Evolutionary conservation across 1,140 invertebrate genomes (phyloP), one percentile per base, ranked within the genome.

Genomic region (Atta cephalotes): DNA sequence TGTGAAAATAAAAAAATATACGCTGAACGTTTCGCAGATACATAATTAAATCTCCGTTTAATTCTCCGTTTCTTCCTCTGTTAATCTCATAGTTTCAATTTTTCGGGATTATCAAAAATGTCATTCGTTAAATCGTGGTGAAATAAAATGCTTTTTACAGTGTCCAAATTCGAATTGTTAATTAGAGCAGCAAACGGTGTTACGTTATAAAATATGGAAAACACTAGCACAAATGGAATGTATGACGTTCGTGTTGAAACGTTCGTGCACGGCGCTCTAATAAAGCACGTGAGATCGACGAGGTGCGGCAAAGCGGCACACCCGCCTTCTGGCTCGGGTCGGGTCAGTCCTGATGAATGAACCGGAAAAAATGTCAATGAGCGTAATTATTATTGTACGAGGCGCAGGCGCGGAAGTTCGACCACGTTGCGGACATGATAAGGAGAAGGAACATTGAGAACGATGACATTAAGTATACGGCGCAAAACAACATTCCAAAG

Each of bases 281-380:
- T 81, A 81, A 72, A 71, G 51, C 80, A 76, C 80, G 80, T 76
- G 80, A 76, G 77, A 85, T 70, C 79, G 56, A 62, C 62, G 84
- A 81, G 68, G 76, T 65, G 86, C 63, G 87, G 79, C 65, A 68
- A 70, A 81, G 81, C 71, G 63, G 60, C 89, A 87, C 86, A 85
- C 76, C 45, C 72, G 79, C 39, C 49, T 49, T 68, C 74, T 58
- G 68, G 12, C 71, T 87, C 88, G 87, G 66, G 31, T 84, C 81
- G 90, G 88, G 87, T 80, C 77, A 87, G 60, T 70, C 85, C 88
- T 91, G 91, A 91, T 94, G 93, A 94, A 94, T 93, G 93, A 94
- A 93, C 92, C 91, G 89, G 71, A 90, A 92, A 93, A 94, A 93
- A 94, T 93, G 92, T 91, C 92, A 94, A 92, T 91, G 92, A 92